Conservation (phyloP, 2,113 vertebrate species). For the Ondatra zibethicus region DNA sequence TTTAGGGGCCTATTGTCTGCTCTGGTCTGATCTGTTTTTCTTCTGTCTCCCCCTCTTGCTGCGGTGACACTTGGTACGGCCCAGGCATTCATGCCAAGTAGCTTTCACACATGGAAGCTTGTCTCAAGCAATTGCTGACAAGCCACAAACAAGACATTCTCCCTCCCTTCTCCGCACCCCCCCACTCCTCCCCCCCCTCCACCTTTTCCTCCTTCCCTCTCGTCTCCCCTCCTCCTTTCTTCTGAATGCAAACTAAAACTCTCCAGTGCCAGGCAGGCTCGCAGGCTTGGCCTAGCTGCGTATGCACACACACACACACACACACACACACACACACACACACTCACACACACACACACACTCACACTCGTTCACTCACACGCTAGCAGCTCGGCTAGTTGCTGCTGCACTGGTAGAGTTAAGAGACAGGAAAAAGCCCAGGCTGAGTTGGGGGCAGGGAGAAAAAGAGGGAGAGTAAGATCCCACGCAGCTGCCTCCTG, state of each 20-base stretch:
- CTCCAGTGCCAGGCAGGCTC: conserved; percentile 84
- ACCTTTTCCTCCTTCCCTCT: conserved; percentile 71
- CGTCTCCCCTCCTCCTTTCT: conserved; percentile 82
- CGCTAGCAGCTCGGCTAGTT: conserved; percentile 71
- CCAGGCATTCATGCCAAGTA: conserved; percentile 97
- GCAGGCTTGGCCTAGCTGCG: conserved; percentile 76
- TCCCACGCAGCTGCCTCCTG: conserved; percentile 59
- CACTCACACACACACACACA: conserved; percentile 33
- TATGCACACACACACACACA: conserved; percentile 41
- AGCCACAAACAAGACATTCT: conserved; percentile 96
- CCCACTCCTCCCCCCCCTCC: conserved; percentile 69
- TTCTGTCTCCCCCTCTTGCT: conserved; percentile 90
- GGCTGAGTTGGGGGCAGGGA: conserved; percentile 83
- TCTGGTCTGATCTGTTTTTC: conserved; percentile 88
- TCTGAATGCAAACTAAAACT: conserved; percentile 86
- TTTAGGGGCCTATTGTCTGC: conserved; percentile 93
- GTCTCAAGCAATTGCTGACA: conserved; percentile 98
- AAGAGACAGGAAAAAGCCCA: conserved; percentile 78
- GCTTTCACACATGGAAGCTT: conserved; percentile 98
- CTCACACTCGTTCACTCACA: background rate
- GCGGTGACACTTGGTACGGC: conserved; percentile 92
- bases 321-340: conserved; percentile 48
- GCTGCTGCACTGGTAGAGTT: conserved; percentile 80
- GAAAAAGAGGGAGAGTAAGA: conserved; percentile 39
- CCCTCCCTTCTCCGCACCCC: conserved; percentile 82